Evolutionary conservation across 2,797 vertebrate genomes (phyloP).

Genomic region (Peromyscus aztecus): DNA sequence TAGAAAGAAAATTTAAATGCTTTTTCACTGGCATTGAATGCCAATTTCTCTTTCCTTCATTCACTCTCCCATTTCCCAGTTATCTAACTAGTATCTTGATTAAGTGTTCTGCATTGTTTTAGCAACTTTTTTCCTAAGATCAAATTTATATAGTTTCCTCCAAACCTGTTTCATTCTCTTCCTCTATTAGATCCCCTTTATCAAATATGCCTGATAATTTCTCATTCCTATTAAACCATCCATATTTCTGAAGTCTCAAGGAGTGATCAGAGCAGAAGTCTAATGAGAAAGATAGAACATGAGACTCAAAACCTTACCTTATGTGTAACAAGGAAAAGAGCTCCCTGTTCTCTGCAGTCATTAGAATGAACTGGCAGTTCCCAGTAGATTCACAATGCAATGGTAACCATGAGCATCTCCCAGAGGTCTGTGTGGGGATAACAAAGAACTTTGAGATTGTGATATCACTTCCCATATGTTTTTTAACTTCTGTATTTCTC

Average conservation of each 20-base stretch:
- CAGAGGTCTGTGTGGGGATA: neutral
- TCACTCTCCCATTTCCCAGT: neutral
- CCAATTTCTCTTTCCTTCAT: neutral
- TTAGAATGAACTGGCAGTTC: conserved; percentile 35
- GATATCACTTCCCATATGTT: conserved; percentile 73
- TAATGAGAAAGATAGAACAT: neutral
- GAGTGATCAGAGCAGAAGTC: neutral
- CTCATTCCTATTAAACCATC: conserved; percentile 45
- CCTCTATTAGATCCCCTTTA: conserved; percentile 11
- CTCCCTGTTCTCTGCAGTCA: neutral
- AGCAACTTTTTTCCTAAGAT: conserved; percentile 47
- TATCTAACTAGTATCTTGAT: conserved; percentile 1
- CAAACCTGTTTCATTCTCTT: conserved; percentile 48
- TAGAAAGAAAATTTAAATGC: neutral
- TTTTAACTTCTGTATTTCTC: conserved; percentile 49
- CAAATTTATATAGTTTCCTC: conserved; percentile 41
- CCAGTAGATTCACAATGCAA: conserved; percentile 44
- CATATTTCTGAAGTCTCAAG: neutral
- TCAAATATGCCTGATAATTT: conserved; percentile 37
- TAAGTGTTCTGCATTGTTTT: neutral
- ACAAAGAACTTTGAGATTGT: conserved; percentile 43
- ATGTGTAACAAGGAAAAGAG: neutral
- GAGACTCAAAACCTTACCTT: conserved; percentile 25
- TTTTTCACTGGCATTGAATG: neutral
- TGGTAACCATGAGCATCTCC: neutral